These are phyloP conservation scores for Drosophila parabipectinata DNA, from an alignment of 1,140 invertebrate species.

Conservation along the genomic window DNA sequence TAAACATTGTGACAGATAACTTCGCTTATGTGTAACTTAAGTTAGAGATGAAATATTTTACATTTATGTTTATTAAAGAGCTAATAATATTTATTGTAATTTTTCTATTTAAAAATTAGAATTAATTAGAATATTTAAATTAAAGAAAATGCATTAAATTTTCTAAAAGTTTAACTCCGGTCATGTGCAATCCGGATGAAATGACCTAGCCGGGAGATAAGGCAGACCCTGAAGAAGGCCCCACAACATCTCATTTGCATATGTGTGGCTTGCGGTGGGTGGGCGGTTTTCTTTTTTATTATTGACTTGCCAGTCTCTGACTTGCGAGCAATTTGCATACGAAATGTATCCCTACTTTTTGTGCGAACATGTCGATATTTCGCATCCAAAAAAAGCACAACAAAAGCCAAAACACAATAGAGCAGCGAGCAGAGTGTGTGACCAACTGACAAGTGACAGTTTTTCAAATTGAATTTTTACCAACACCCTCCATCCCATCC, in stretches of 20 bases:
- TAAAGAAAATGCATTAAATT: too few relatives aligned
- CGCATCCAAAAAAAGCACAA: constrained; percentile 53
- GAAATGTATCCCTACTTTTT: constrained; percentile 47
- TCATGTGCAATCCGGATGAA: not conserved
- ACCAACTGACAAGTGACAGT: constrained; percentile 71
- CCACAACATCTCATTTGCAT: constrained; percentile 43
- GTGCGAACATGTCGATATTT: constrained; percentile 50
- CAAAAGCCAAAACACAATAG: constrained; percentile 53
- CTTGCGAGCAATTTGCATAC: constrained; percentile 64
- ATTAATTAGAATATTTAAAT: too few relatives aligned
- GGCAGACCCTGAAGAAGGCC: not conserved
- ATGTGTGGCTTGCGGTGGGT: constrained; percentile 28
- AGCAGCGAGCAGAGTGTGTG: constrained; percentile 28
- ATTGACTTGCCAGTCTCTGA: constrained; percentile 44
- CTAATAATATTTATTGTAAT: too few relatives aligned
- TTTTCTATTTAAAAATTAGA: too few relatives aligned
- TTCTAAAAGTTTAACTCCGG: not conserved
- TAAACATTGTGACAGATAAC: too few relatives aligned
- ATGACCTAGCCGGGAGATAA: constrained; percentile 15
- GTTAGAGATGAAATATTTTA: too few relatives aligned
- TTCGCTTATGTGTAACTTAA: too few relatives aligned
- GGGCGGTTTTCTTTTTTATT: constrained; percentile 30
- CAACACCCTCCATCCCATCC: not conserved
- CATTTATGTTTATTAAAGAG: too few relatives aligned
- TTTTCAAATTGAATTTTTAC: constrained; percentile 73